These are phyloP conservation scores for Ganaspis sp. DNA, from an alignment of 1,140 invertebrate species.

Conservation along the genomic window DNA sequence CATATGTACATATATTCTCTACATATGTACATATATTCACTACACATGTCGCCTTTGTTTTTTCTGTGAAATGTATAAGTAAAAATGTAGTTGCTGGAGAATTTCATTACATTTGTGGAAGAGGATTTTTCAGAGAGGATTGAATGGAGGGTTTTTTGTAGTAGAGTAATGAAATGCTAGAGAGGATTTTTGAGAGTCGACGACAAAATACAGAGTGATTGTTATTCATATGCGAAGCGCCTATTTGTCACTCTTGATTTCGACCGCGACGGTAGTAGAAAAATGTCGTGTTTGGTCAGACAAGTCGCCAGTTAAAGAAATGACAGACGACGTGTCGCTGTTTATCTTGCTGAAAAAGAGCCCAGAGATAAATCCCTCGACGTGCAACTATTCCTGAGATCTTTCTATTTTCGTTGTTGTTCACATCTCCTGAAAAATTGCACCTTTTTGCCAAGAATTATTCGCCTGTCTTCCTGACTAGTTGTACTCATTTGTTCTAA, in stretches of 20 bases:
- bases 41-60: too few species aligned
- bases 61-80: too few species aligned
- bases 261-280: constrained; percentile 8
- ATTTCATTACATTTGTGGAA: too few species aligned
- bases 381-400: constrained; percentile 7
- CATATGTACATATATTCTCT: too few species aligned
- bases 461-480: neutral
- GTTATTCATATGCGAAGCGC: neutral
- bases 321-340: constrained; percentile 21
- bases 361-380: constrained; percentile 17
- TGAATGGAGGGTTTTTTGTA: too few species aligned
- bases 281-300: constrained; percentile 31
- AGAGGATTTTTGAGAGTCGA: too few species aligned
- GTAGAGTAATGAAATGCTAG: too few species aligned
- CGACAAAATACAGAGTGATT: too few species aligned
- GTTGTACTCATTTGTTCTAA: constrained; percentile 16
- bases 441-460: neutral
- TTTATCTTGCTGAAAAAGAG: constrained; percentile 31
- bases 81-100: too few species aligned
- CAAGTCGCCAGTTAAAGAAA: constrained; percentile 29
- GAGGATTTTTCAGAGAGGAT: too few species aligned
- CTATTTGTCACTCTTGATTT: constrained; percentile 23
- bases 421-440: constrained; percentile 17
- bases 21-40: too few species aligned
- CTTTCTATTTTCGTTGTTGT: constrained; percentile 17